These are phyloP conservation scores for Stegodyphus dumicola DNA, from an alignment of 1,140 invertebrate species.

Conservation along the genomic window DNA sequence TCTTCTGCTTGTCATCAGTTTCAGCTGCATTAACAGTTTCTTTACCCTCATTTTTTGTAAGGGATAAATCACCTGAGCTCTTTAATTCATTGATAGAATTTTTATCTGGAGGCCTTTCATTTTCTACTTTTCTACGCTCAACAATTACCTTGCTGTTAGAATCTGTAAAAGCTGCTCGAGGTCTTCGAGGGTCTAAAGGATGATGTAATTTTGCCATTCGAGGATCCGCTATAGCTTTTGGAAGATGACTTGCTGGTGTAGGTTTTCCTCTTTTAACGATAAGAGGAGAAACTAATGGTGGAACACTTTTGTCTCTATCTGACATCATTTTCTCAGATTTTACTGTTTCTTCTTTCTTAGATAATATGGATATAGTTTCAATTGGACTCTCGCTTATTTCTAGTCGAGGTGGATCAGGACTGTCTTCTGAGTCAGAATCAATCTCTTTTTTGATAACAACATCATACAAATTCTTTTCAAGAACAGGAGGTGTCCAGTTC, in stretches of 20 bases:
- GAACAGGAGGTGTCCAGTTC: slow-evolving; percentile 11
- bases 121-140: not conserved
- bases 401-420: not conserved
- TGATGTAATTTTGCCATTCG: slow-evolving; percentile 53
- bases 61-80: not conserved
- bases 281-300: slow-evolving; percentile 30
- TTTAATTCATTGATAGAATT: not conserved
- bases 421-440: not conserved
- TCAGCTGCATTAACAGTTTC: not conserved
- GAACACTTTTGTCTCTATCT: not conserved
- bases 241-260: slow-evolving; percentile 51
- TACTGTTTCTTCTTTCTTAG: not conserved
- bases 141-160: not conserved
- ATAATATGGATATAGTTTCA: not conserved
- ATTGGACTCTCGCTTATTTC: not conserved
- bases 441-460: not conserved
- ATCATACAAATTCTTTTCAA: slow-evolving; percentile 1
- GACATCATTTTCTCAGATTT: not conserved
- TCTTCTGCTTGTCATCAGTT: slow-evolving; percentile 3
- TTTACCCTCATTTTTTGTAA: not conserved
- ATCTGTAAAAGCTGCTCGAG: slow-evolving; percentile 9
- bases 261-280: slow-evolving; percentile 49
- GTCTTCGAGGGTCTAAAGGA: slow-evolving; percentile 7
- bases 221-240: slow-evolving; percentile 52
- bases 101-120: not conserved